phyloP scores from a whole-genome alignment of 2,888 invertebrate genomes.

The Elmis aenea region DNA sequence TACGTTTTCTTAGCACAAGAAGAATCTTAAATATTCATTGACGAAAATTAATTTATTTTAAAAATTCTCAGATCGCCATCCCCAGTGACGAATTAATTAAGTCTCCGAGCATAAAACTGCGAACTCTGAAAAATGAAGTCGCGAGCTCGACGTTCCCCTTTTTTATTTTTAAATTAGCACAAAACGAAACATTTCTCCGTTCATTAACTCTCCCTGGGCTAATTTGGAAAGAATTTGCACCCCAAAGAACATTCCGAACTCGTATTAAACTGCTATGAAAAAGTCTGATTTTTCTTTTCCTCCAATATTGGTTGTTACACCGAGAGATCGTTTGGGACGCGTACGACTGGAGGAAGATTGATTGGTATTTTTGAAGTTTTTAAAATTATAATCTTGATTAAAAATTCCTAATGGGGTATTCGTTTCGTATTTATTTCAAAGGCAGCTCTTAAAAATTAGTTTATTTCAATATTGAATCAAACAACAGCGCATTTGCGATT shows the following conservation, averaged over 20 bases:
- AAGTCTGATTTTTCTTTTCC: conserved; percentile 32
- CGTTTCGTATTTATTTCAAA: conserved; percentile 2
- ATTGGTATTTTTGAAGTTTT: conserved; percentile 31
- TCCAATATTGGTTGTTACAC: conserved; percentile 29
- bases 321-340: conserved; percentile 20
- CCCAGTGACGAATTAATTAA: conserved; percentile 49
- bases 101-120: conserved; percentile 40
- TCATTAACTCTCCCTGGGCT: conserved; percentile 49
- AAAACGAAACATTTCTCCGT: conserved; percentile 49
- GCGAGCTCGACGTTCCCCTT: conserved; percentile 37
- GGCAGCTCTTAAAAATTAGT: too few species aligned
- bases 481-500: too few species aligned
- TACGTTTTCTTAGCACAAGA: too few species aligned
- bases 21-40: conserved; percentile 42
- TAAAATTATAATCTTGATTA: conserved; percentile 36
- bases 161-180: conserved; percentile 47
- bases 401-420: conserved; percentile 38
- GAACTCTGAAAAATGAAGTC: conserved; percentile 42
- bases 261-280: conserved; percentile 23
- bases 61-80: conserved; percentile 32
- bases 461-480: too few species aligned
- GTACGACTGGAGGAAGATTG: conserved; percentile 34
- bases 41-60: conserved; percentile 39
- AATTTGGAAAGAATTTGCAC: conserved; percentile 49
- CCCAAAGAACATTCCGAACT: conserved; percentile 44